Base-by-base conservation (phyloP, 2,113 vertebrate genomes). In the Garra rufa region DNA sequence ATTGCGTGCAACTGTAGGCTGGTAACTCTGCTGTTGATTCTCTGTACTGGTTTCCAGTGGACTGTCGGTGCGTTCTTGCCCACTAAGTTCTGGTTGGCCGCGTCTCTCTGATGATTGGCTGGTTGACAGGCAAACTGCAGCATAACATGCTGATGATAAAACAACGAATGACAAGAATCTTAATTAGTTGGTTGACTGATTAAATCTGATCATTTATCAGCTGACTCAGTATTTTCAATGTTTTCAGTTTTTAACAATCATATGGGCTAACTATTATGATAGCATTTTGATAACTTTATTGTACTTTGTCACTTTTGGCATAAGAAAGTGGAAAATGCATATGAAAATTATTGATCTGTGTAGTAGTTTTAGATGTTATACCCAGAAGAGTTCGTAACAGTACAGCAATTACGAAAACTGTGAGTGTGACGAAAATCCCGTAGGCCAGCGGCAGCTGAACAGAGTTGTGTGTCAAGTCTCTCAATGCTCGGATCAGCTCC, bases 391-490 rank as follows among this genome's bases (percentile, higher is more conserved):
- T 71, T 9, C 48, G 70, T 15, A 41, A 55, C 24, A 77, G 4
- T 24, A 50, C 17, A 30, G 19, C 43, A 73, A 82, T 57, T 48
- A 57, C 67, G 55, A 85, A 79, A 50, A 70, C 1, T 10, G 67
- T 24, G 65, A 65, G 13, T 19, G 28, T n/a, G 38, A 65, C 19
- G 17, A 76, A 10, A 8, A 6, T 83, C 17, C 38, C 87, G 80
- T 94, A 3, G 93, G 98, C 96, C 95, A 96, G 80, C 38, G 93
- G 80, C 57, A 95, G 94, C 74, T 95, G 94, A 26, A 95, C 88
- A 13, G 85, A 21, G 67, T 86, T 90, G 82, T 90, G 88, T 84
- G 87, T 92, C 89, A 95, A 79, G 7, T 82, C 91, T 70, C 93
- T 93, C 94, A 94, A 96, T 85, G 96, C 86, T 87, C 93, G 90